These are phyloP conservation scores for Bambusicola thoracicus DNA, from an alignment of 2,113 vertebrate species.

Conservation along the genomic window DNA sequence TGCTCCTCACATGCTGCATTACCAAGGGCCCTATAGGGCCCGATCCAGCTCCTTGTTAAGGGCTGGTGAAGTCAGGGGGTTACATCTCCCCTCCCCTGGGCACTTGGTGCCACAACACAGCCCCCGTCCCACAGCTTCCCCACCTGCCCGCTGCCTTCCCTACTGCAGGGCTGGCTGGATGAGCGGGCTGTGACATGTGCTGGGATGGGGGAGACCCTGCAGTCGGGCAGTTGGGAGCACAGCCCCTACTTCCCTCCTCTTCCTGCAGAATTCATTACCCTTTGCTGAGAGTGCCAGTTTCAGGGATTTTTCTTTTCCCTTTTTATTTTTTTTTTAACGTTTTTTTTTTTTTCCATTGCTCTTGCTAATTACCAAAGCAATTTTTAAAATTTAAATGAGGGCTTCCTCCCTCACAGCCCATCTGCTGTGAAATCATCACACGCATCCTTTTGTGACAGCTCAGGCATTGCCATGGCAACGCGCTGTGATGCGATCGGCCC, in stretches of 20 bases:
- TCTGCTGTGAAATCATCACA: slow-evolving; percentile 72
- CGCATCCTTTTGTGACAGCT: slow-evolving; percentile 68
- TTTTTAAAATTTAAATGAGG: slow-evolving; percentile 74
- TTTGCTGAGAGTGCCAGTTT: neutral
- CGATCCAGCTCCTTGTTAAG: neutral
- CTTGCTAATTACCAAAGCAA: slow-evolving; percentile 70
- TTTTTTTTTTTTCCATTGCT: slow-evolving; percentile 48
- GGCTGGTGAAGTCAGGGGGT: neutral
- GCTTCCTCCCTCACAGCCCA: slow-evolving; percentile 72
- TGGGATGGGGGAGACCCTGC: neutral
- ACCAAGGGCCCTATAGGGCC: neutral
- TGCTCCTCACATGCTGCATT: fast-evolving
- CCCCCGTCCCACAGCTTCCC: neutral
- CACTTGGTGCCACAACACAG: neutral
- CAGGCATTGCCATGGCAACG: slow-evolving; percentile 56
- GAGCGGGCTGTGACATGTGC: neutral
- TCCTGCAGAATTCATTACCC: neutral
- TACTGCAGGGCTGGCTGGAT: fast-evolving
- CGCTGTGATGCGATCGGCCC: slow-evolving; percentile 68
- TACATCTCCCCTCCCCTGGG: fast-evolving
- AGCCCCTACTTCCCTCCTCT: neutral
- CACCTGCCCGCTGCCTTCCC: neutral
- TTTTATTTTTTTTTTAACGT: slow-evolving; percentile 27
- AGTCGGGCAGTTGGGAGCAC: neutral
- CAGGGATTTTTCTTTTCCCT: slow-evolving; percentile 32